Evolutionary conservation across 2,797 vertebrate species (phyloP).

Genomic region (Peromyscus attwateri): DNA sequence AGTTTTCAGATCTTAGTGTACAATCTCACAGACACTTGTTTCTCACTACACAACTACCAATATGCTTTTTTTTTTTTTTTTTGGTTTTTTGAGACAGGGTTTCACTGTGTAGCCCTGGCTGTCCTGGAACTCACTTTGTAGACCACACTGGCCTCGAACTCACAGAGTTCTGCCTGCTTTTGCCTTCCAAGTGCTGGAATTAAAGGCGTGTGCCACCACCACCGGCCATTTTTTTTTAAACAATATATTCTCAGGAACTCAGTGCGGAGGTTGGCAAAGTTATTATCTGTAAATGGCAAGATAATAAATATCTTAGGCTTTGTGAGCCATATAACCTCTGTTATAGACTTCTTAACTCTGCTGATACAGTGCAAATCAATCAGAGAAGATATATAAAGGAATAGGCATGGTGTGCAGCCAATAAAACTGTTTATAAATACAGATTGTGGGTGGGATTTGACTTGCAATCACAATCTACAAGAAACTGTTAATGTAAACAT

Average conservation of each 20-base stretch:
- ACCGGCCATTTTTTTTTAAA: background rate
- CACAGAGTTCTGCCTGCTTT: no score
- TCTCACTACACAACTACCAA: background rate
- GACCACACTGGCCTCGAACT: no score
- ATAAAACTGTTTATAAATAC: constrained; percentile 42
- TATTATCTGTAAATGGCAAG: constrained; percentile 34
- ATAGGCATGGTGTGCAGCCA: background rate
- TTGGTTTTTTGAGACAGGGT: no score
- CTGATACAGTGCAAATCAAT: background rate
- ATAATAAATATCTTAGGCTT: background rate
- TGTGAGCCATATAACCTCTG: background rate
- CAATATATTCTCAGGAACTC: background rate
- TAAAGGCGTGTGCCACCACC: no score
- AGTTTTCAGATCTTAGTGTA: constrained; percentile 36
- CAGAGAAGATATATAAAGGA: background rate
- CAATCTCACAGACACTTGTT: constrained; percentile 51
- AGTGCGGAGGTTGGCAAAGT: background rate
- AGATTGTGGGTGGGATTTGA: background rate
- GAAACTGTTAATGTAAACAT: constrained; percentile 15
- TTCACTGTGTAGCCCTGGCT: no score
- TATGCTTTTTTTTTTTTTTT: background rate
- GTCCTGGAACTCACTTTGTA: no score
- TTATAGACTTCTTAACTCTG: background rate
- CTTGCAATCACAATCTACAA: background rate
- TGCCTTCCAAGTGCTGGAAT: no score